Percentiles rank a stretch among this genome's conserved stretches.
phyloP scores from a whole-genome alignment of 2,113 vertebrate genomes.

The Tonatia bakeri region DNA sequence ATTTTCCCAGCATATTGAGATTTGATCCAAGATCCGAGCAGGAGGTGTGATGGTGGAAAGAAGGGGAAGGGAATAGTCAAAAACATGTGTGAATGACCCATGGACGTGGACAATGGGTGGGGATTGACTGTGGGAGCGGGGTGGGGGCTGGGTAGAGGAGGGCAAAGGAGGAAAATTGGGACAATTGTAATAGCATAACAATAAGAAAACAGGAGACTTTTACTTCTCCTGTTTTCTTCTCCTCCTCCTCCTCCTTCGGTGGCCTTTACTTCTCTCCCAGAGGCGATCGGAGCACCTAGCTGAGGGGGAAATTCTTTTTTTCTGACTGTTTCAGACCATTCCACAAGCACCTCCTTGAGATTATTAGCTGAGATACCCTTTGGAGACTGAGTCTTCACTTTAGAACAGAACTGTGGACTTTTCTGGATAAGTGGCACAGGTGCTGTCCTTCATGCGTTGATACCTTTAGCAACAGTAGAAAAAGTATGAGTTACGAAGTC shows the following conservation, averaged over 20 bases:
- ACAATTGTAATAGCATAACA: too few relatives aligned
- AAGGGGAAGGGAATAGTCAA: too few relatives aligned
- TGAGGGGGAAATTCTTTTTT: background rate
- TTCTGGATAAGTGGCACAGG: background rate
- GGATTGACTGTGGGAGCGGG: too few relatives aligned
- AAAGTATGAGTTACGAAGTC: background rate
- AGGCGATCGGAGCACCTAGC: background rate
- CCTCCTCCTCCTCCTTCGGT: background rate
- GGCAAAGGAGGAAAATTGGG: too few relatives aligned
- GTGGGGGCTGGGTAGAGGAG: too few relatives aligned
- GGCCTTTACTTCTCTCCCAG: background rate
- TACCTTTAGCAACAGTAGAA: background rate
- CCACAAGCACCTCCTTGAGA: background rate
- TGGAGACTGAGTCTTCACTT: background rate
- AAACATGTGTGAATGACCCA: too few relatives aligned
- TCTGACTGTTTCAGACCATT: background rate
- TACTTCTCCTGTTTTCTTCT: too few relatives aligned
- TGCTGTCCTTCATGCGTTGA: background rate
- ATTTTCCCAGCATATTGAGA: slow-evolving; percentile 65
- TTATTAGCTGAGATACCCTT: background rate
- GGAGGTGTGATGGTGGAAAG: too few relatives aligned
- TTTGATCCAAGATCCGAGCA: background rate
- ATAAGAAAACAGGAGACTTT: background rate
- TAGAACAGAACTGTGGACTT: background rate
- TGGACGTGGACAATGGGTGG: too few relatives aligned